These are phyloP conservation scores for Pelodiscus sinensis DNA, from an alignment of 2,113 vertebrate genomes.

Conservation along the genomic window DNA sequence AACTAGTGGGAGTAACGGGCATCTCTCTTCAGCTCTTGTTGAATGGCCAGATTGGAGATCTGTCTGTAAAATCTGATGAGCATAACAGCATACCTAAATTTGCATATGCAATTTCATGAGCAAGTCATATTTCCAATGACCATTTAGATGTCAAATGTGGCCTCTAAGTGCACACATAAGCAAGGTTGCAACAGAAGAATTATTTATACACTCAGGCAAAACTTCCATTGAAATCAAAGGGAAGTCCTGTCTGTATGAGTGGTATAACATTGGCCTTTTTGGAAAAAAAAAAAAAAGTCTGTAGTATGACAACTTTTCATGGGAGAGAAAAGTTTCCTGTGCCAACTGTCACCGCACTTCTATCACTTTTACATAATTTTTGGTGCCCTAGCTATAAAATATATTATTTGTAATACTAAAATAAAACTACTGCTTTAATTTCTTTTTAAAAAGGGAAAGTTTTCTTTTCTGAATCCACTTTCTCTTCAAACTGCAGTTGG, in stretches of 20 bases:
- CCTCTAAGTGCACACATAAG: neutral
- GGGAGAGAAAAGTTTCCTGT: neutral
- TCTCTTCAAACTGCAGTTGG: slow-evolving; percentile 67
- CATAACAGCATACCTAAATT: neutral
- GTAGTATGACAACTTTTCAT: neutral
- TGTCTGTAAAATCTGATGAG: slow-evolving; percentile 5
- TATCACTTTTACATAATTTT: neutral
- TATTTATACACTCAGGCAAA: neutral
- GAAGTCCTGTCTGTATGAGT: neutral
- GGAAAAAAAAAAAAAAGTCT: neutral
- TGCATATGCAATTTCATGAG: neutral
- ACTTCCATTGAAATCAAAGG: slow-evolving; percentile 37
- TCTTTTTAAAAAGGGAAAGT: neutral
- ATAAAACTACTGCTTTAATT: slow-evolving; percentile 6
- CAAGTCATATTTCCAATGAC: neutral
- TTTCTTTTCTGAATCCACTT: slow-evolving; percentile 41
- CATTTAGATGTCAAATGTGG: slow-evolving; percentile 19
- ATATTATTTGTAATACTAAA: slow-evolving; percentile 30
- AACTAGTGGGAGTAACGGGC: neutral
- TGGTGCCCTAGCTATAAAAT: neutral
- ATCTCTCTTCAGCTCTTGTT: neutral
- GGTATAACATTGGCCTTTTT: neutral
- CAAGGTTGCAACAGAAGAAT: slow-evolving; percentile 15
- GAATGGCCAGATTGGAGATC: neutral
- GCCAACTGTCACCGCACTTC: neutral